These are phyloP conservation scores for Drosophila koepferae DNA, from an alignment of 2,888 invertebrate genomes.

Conservation along the genomic window DNA sequence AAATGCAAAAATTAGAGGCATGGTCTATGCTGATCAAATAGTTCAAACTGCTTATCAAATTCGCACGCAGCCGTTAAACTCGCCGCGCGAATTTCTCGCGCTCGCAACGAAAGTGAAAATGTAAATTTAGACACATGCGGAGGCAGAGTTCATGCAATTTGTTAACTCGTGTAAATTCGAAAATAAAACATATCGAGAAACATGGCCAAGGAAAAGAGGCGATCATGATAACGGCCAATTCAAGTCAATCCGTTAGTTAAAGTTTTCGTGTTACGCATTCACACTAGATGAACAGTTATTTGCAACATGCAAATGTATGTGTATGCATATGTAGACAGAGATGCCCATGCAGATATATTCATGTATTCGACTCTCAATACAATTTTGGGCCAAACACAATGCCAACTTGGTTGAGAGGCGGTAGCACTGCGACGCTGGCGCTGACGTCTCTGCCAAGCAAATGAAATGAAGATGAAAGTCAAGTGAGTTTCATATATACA, in stretches of 20 bases:
- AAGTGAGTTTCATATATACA: conserved; percentile 44
- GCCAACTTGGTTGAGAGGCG: conserved; percentile 27
- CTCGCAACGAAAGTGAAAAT: conserved; percentile 74
- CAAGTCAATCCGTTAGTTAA: conserved; percentile 41
- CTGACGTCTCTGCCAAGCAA: conserved; percentile 42
- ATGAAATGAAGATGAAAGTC: conserved; percentile 75
- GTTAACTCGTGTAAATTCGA: conserved; percentile 39
- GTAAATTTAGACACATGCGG: conserved; percentile 5
- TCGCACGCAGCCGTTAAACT: conserved; percentile 69
- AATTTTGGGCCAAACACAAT: conserved; percentile 59
- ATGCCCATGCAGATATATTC: conserved; percentile 1
- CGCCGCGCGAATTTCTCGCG: conserved; percentile 56
- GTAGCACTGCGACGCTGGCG: conserved; percentile 2
- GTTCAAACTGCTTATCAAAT: conserved; percentile 53
- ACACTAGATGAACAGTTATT: conserved; percentile 37
- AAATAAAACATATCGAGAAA: conserved; percentile 29
- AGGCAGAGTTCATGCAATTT: conserved; percentile 24
- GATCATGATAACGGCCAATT: conserved; percentile 43
- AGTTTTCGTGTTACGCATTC: conserved; percentile 43
- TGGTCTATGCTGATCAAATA: conserved; percentile 10
- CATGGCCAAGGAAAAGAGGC: conserved; percentile 12
- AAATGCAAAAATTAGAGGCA: not conserved
- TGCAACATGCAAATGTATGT: not conserved
- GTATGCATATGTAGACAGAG: conserved; percentile 5
- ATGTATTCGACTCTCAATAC: conserved; percentile 23